A percentile compares a stretch with the other conserved stretches of the same genome.
Conservation (phyloP, 2,113 vertebrate genomes). For the Melanotaenia duboulayi region DNA sequence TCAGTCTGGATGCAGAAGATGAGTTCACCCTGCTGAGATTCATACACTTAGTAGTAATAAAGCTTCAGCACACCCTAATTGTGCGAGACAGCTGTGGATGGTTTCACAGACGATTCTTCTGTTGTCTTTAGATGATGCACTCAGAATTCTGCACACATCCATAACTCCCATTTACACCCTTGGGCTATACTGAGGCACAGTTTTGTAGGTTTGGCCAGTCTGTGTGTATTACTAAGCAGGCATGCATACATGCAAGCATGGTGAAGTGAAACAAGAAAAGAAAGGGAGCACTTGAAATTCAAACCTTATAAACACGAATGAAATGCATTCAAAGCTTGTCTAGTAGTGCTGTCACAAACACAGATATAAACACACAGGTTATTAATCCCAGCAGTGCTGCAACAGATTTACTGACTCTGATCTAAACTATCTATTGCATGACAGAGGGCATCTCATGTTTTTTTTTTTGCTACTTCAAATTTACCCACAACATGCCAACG, state of each 20-base stretch:
- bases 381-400: not conserved
- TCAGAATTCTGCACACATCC: constrained; percentile 49
- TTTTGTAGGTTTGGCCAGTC: not conserved
- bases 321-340: not conserved
- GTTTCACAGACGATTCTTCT: constrained; percentile 50
- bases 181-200: not conserved
- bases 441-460: not conserved
- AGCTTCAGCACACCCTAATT: constrained; percentile 51
- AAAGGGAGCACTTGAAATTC: not conserved
- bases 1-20: constrained; percentile 26
- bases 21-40: constrained; percentile 31
- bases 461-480: not conserved
- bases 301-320: not conserved
- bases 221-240: constrained; percentile 9
- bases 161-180: not conserved
- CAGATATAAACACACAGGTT: not conserved
- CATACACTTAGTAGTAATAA: constrained; percentile 39
- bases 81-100: constrained; percentile 43
- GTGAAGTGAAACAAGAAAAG: not conserved
- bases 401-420: not conserved
- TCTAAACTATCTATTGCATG: not conserved
- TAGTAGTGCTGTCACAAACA: not conserved
- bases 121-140: constrained; percentile 29
- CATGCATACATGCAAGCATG: not conserved
- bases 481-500: not conserved